Evolutionary conservation across 2,113 vertebrate species (phyloP), one percentile per base, ranked within the genome.

Genomic region (Myrmophylax atrothorax): DNA sequence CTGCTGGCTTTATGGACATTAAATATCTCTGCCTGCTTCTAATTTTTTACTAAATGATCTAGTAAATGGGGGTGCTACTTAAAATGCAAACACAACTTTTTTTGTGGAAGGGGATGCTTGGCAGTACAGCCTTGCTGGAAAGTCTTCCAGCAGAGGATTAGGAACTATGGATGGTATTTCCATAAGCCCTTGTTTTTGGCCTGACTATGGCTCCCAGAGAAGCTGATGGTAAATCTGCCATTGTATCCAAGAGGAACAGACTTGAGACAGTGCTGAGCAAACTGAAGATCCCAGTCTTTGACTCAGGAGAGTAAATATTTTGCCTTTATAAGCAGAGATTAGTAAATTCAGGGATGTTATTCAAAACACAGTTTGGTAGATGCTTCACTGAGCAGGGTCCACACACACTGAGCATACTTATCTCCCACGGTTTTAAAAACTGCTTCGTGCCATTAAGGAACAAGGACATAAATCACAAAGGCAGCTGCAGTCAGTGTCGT

Each of bases 251-350:
- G 77, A 96, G 66, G 89, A 94, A 79, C 69, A 94, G 91, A 84
- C 91, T 87, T 91, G 89, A 92, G 87, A 84, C 76, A 92, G 93
- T 9, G 0, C 81, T 94, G 81, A 91, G 89, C 87, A 94, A 95
- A 95, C 87, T 82, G 95, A 95, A 96, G 94, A 96, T 79, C 69
- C 77, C 80, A 93, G 89, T 58, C 91, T 95, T 92, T 89, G 91
- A 95, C 91, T 95, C 58, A 38, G 73, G 56, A 95, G 87, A 82
- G 89, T 79, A 95, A 97, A 97, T 96, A 96, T 93, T 94, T 95
- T 84, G 69, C 89, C 80, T 87, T 92, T 95, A 84, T 84, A 88
- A 90, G 33, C 20, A 92, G 80, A 93, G 89, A 91, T 96, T 94
- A 95, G 89, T 82, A 94, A 92, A 96, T 87, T 60, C 91, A 79